A percentile compares a stretch with the other conserved stretches of the same genome.
These are phyloP conservation scores for Turritopsis dohrnii DNA, from an alignment of 30 jellyfish, hydroid and myxozoan genomes.

Conservation along the genomic window DNA sequence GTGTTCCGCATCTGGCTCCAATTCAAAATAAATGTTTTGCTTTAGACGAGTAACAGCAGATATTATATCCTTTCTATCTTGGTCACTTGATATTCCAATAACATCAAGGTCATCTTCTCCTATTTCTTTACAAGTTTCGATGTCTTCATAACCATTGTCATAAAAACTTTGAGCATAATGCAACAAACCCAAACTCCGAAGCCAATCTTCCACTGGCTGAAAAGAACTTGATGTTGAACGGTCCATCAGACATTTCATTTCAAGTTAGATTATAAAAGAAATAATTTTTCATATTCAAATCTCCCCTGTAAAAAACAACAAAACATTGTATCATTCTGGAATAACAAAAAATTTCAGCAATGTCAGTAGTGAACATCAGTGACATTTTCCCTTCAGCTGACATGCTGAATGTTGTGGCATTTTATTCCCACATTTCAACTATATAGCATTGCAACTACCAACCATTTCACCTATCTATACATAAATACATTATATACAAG, in stretches of 20 bases:
- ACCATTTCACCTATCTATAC: no score
- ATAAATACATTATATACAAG: no score
- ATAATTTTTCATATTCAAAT: not conserved
- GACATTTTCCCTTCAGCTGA: no score
- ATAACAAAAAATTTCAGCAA: no score
- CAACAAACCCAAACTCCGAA: slow-evolving; percentile 77
- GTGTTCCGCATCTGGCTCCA: slow-evolving; percentile 52
- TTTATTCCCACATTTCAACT: no score
- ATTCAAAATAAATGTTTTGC: slow-evolving; percentile 71
- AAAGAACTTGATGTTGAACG: slow-evolving; percentile 34
- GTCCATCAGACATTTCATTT: slow-evolving; percentile 16
- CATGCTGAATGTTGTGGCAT: no score
- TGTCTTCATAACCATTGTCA: slow-evolving; percentile 91
- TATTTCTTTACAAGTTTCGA: slow-evolving; percentile 73
- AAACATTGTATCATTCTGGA: not conserved
- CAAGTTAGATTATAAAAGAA: not conserved
- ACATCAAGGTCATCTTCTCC: slow-evolving; percentile 72
- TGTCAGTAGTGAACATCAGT: no score
- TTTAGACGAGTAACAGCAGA: slow-evolving; percentile 68
- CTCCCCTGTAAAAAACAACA: not conserved
- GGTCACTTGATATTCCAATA: slow-evolving; percentile 60
- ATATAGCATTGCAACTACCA: no score
- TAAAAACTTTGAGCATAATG: slow-evolving; percentile 91
- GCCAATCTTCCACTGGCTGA: slow-evolving; percentile 94
- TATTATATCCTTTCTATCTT: slow-evolving; percentile 71